phyloP scores from a whole-genome alignment of 2,888 invertebrate genomes.

The Chirona hameri region DNA sequence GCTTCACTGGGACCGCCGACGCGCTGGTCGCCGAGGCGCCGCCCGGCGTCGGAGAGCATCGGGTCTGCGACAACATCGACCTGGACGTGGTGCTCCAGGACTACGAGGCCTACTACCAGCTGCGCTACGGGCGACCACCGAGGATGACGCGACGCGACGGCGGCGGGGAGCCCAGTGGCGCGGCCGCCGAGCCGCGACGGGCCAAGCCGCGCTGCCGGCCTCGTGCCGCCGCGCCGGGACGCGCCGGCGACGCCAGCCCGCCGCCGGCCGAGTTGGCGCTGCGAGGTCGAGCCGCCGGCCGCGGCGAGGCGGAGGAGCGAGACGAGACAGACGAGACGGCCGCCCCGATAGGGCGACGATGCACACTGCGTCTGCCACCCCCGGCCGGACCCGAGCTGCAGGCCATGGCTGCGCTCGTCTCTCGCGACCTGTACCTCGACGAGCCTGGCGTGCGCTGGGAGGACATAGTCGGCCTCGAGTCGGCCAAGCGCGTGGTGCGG shows the following conservation, averaged over 20 bases:
- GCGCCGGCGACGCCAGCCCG: not conserved
- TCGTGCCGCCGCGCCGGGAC: not conserved
- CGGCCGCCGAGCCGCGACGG: not conserved
- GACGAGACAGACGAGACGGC: not conserved
- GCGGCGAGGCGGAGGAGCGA: not conserved
- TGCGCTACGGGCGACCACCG: constrained; percentile 81
- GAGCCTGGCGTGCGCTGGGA: constrained; percentile 42
- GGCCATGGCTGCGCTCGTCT: not conserved
- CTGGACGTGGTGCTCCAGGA: constrained; percentile 82
- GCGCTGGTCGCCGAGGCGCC: constrained; percentile 62
- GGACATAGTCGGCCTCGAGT: constrained; percentile 71
- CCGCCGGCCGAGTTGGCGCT: not conserved
- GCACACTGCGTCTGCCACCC: not conserved
- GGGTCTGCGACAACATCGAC: constrained; percentile 86
- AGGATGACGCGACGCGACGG: constrained; percentile 64
- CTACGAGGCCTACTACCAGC: constrained; percentile 78
- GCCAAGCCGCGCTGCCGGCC: not conserved
- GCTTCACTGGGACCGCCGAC: constrained; percentile 48
- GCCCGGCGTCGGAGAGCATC: constrained; percentile 62
- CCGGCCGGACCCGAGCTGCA: constrained; percentile 13
- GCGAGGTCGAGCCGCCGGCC: not conserved
- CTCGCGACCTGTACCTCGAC: constrained; percentile 13
- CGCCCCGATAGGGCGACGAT: not conserved
- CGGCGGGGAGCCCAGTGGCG: not conserved
- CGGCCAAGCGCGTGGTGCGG: constrained; percentile 71